Percentiles rank a stretch among this genome's conserved stretches.
phyloP scores from a whole-genome alignment of 2,113 vertebrate genomes.

The Osmerus mordax region DNA sequence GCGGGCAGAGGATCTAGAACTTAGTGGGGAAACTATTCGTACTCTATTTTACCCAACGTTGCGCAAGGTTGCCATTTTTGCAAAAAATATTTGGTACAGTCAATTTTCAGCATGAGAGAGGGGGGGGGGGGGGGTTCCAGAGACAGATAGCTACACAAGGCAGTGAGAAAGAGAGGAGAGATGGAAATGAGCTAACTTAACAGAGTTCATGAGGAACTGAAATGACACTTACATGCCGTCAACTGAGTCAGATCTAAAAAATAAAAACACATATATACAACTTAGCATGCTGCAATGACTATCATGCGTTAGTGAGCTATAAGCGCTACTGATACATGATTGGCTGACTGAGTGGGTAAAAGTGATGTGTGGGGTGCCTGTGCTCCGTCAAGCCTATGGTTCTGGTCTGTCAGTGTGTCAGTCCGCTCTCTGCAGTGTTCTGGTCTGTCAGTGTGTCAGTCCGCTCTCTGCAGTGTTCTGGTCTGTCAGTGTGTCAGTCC shows the following conservation, averaged over 20 bases:
- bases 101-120: background rate
- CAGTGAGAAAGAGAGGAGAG: conserved; percentile 6
- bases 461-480: too few species aligned
- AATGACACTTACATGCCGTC: conserved; percentile 89
- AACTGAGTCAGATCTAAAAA: conserved; percentile 82
- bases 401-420: background rate
- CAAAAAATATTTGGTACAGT: background rate
- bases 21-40: too few species aligned
- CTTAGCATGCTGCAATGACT: conserved; percentile 75
- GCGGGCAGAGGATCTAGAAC: too few species aligned
- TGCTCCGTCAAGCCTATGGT: background rate
- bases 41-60: too few species aligned
- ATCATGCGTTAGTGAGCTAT: conserved; percentile 60
- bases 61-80: too few species aligned
- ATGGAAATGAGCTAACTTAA: background rate
- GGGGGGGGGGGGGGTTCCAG: background rate
- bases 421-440: too few species aligned
- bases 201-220: conserved; percentile 65
- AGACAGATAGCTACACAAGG: background rate
- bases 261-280: conserved; percentile 62
- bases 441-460: too few species aligned
- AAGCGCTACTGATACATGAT: conserved; percentile 4
- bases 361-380: background rate
- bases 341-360: too few species aligned
- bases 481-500: too few species aligned